Base-by-base conservation (phyloP, 2,888 invertebrate genomes). In the Lypha dubia region DNA sequence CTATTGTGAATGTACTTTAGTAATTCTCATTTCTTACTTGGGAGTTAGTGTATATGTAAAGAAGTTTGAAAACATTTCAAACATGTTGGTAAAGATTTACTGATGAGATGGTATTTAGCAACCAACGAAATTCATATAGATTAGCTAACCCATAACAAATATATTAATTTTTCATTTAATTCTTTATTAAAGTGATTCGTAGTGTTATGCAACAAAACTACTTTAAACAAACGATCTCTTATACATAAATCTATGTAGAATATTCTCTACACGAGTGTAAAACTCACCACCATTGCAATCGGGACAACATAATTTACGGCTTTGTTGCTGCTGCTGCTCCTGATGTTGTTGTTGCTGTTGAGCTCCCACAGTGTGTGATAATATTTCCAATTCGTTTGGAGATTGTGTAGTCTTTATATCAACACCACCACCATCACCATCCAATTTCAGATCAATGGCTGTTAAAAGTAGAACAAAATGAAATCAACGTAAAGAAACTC, bases 261-360 rank as follows among this genome's bases (percentile, higher is more conserved):
- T 9, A n/a, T 49, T n/a, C n/a, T 65, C 49, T 63, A 15, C 5
- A 24, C 24, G 38, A 8, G 9, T 5, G 0, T 11, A 58, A 68
- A 60, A 89, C 90, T 90, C 87, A 91, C 90, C 88, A 76, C 89
- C 89, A 86, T 89, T 90, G 75, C 90, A 90, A 83, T 91, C 90
- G 7, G 90, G 91, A 83, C 90, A 90, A 83, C 91, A 90, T 17
- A 90, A 88, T 85, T 90, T 90, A 83, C 88, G 89, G 75, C 84
- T 82, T 63, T 28, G 24, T 17, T 38, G 56, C 13, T 32, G 63
- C 22, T 60, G 60, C 13, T 38, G 20, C 11, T 63, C 44, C 8
- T 63, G 65, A 2, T 65, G 65, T 5, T 65, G 20, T 49, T 70
- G 70, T 38, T 20, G 38, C 35, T 79, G 77, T 62, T 41, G 67